Evolutionary conservation across 2,888 invertebrate species (phyloP), one percentile per base, ranked within the genome.

Genomic region (Eilema griseolum): DNA sequence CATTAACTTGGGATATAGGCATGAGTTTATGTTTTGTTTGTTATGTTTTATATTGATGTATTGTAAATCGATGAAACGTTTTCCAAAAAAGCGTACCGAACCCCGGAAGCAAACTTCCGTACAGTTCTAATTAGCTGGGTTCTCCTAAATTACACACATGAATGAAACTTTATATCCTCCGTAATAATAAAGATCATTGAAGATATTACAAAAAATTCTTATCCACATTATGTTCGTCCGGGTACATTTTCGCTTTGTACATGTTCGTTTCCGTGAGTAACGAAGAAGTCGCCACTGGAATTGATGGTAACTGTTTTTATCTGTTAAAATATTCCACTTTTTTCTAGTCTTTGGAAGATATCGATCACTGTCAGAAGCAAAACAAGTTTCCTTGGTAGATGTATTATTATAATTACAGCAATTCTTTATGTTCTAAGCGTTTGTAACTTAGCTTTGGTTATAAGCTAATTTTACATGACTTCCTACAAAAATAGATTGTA

Each of bases 241-340:
- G 31, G 76, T 86, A 85, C 77, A 78, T 23, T 69, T 56, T 68
- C 76, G 72, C 80, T 77, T 73, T 81, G 75, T 86, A 86, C 86
- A 86, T 86, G 52, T 52, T 86, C 82, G 81, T 83, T 84, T 71
- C 71, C 70, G 31, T 31, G 75, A 81, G 81, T 86, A 88, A 89
- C 86, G 83, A 86, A 83, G 74, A 80, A 80, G 81, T 71, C 74
- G 76, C 83, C 78, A 85, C 80, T 80, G 16, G 85, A 88, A 89
- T 85, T 83, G 82, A 86, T 88, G 83, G 78, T 81, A 66, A 81
- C 72, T 76, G 73, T 82, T 78, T 80, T 82, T 81, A 62, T 62
- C 78, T 70, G 70, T 63, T 70, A 61, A 72, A 70, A 68, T 65
- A 68, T 73, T 77, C 28, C 72, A 76, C 70, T 78, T 75, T 76